Percentiles rank a stretch among this genome's conserved stretches.
Evolutionary conservation across 2,797 vertebrate genomes (phyloP).

Genomic region (Hephaestus fuliginosus): DNA sequence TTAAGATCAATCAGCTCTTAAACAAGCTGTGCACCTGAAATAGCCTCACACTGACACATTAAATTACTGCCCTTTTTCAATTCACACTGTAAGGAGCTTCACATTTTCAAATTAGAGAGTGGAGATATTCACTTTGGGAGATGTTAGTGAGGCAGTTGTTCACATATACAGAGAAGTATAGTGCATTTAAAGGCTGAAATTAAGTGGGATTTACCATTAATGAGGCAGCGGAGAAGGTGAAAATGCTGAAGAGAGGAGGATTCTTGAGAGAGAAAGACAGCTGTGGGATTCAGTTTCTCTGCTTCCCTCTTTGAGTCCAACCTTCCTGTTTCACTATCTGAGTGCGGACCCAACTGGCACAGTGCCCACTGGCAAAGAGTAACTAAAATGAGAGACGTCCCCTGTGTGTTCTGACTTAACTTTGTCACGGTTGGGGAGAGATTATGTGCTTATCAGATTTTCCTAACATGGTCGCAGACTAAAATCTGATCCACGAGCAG

Average conservation of each 20-base stretch:
- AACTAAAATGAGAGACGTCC: slow-evolving; percentile 52
- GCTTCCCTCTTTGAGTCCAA: slow-evolving; percentile 37
- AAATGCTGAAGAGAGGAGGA: slow-evolving; percentile 36
- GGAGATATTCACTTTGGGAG: slow-evolving; percentile 49
- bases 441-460: slow-evolving; percentile 65
- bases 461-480: slow-evolving; percentile 51
- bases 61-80: slow-evolving; percentile 20
- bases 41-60: slow-evolving; percentile 41
- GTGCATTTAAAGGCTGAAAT: slow-evolving; percentile 53
- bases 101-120: slow-evolving; percentile 48
- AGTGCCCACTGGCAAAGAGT: slow-evolving; percentile 53
- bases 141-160: slow-evolving; percentile 50
- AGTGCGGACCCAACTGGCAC: slow-evolving; percentile 41
- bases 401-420: slow-evolving; percentile 57
- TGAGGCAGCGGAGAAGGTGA: slow-evolving; percentile 47
- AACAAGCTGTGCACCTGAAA: slow-evolving; percentile 45
- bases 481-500: slow-evolving; percentile 39
- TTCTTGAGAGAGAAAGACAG: slow-evolving; percentile 51
- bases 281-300: slow-evolving; percentile 50
- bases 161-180: slow-evolving; percentile 34
- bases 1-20: slow-evolving; percentile 42
- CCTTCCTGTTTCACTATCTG: slow-evolving; percentile 44
- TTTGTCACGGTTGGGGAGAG: slow-evolving; percentile 47
- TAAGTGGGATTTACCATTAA: slow-evolving; percentile 64
- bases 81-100: slow-evolving; percentile 19